Conservation (phyloP, 2,797 vertebrate species). For the Oreonectes daqikongensis region DNA sequence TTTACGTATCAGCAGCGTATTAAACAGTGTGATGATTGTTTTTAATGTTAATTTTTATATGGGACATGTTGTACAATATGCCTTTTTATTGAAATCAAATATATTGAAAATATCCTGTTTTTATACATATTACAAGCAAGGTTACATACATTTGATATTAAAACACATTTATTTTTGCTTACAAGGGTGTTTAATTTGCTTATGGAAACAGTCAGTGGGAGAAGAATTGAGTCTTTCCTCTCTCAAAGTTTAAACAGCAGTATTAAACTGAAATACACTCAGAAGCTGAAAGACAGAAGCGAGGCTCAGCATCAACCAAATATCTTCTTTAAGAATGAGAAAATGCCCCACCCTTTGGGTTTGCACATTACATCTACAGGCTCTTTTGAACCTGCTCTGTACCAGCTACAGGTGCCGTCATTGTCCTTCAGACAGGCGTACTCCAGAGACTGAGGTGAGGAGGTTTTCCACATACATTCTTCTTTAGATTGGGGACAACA, state of each 20-base stretch:
- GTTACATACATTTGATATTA: no score
- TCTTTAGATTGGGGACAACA: neutral
- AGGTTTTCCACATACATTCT: neutral
- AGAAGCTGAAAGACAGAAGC: constrained; percentile 57
- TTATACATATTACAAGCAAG: no score
- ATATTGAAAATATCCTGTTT: no score
- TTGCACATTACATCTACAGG: constrained; percentile 26
- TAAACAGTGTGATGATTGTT: no score
- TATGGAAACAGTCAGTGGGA: no score
- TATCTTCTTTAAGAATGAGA: neutral
- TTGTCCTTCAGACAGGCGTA: neutral
- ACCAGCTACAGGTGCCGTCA: neutral
- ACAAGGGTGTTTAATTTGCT: constrained; percentile 30
- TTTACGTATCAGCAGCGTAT: no score
- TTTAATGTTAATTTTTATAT: no score
- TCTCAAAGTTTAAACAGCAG: no score
- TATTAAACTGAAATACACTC: no score
- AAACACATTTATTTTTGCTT: neutral
- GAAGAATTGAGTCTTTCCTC: no score
- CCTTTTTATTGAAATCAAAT: no score
- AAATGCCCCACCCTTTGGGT: neutral
- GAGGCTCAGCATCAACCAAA: neutral
- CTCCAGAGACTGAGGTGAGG: neutral
- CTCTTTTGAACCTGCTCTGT: constrained; percentile 54
- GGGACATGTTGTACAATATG: no score